Base-by-base conservation (phyloP, 2,797 vertebrate genomes). In the Phalloptychus januarius region DNA sequence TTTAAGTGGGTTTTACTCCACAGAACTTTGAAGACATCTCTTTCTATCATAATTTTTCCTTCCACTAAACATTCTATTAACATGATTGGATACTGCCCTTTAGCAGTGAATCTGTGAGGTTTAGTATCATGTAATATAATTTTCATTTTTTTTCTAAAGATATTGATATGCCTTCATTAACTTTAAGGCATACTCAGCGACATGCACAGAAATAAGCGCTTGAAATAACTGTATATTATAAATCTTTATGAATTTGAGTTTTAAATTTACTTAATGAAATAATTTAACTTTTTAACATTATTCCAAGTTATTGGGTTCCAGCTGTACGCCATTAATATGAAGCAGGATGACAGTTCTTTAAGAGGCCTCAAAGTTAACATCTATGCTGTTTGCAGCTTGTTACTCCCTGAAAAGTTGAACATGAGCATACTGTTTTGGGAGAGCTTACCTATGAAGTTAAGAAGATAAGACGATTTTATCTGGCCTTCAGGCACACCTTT, bases 401-500 rank as follows among this genome's bases (percentile, higher is more conserved):
- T 75, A 63, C 63, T 65, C 25, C 63, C 42, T 45, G 2, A 48
- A 48, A 56, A 79, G 13, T 45, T 52, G 31, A 42, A 75, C 1
- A 38, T 45, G 0, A 42, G 42, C 13, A 50, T 23, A 79, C 1
- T 82, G 72, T 75, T 77, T 71, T 48, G 4, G 70, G 15, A 69
- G 7, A 74, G 56, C 70, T 85, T 85, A 94, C 93, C 91, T 83
- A 48, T 54, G 71, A 76, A 82, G 56, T 15, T 75, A 38, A 54
- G 36, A 75, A 81, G 50, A 80, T 69, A 58, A 71, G 61, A 63
- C 83, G 83, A 73, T 77, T 69, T 48, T 48, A 70, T 84, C 69
- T 79, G 82, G 88, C 93, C 90, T 93, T 80, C 2, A 74, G 91
- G 85, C 89, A 89, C 90, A 70, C 75, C 76, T 81, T 82, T 72